Percentiles rank a stretch among this genome's conserved stretches.
phyloP scores from a whole-genome alignment of 2,888 invertebrate species.

The Craniophora ligustri region DNA sequence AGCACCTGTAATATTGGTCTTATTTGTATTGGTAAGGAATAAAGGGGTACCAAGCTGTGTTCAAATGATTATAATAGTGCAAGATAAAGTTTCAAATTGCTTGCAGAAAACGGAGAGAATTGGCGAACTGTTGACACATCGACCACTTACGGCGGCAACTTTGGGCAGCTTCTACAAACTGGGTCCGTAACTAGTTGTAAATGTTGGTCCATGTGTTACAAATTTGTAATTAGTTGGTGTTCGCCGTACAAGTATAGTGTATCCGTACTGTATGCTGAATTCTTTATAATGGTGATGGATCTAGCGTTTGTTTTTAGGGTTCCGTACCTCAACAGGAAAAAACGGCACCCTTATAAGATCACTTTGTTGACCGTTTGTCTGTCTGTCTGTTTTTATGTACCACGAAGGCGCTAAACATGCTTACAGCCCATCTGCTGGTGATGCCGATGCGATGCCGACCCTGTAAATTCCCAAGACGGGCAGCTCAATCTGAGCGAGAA shows the following conservation, averaged over 20 bases:
- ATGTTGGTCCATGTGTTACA: neutral
- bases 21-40: conserved; percentile 17
- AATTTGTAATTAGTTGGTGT: conserved; percentile 10
- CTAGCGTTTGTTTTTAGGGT: too few species aligned
- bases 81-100: neutral
- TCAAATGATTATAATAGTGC: conserved; percentile 11
- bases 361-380: too few species aligned
- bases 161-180: conserved; percentile 4
- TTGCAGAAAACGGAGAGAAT: neutral
- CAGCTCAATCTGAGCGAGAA: too few species aligned
- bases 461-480: too few species aligned
- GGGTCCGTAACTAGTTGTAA: conserved; percentile 1
- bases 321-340: too few species aligned
- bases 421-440: too few species aligned
- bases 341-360: too few species aligned
- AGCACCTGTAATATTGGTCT: too few species aligned
- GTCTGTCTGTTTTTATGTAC: too few species aligned
- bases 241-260: neutral
- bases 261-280: neutral
- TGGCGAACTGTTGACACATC: neutral
- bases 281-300: too few species aligned
- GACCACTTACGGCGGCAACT: neutral
- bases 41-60: neutral
- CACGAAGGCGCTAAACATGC: too few species aligned
- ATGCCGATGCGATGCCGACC: too few species aligned